These are phyloP conservation scores for Actinemys pallida DNA, from an alignment of 2,113 vertebrate genomes.

Conservation along the genomic window DNA sequence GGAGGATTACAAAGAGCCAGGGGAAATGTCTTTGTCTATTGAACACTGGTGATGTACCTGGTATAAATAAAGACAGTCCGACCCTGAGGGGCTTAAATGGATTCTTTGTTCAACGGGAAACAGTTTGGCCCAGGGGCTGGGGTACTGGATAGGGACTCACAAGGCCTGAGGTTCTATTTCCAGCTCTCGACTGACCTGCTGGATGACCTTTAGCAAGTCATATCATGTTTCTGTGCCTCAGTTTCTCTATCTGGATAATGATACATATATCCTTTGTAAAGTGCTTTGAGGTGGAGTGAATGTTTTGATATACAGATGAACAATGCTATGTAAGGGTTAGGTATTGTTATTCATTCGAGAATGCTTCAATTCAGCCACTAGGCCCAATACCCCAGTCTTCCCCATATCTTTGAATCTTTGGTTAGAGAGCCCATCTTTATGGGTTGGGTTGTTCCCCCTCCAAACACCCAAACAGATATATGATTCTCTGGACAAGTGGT, in stretches of 20 bases:
- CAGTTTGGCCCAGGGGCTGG: rapidly evolving
- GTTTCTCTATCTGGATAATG: too few species aligned
- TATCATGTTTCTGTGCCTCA: neutral
- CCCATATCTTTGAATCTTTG: rapidly evolving
- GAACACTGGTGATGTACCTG: neutral
- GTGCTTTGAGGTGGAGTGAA: rapidly evolving
- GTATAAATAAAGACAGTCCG: neutral
- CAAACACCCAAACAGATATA: conserved; percentile 1
- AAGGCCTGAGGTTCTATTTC: neutral
- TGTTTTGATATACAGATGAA: neutral
- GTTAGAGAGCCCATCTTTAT: neutral
- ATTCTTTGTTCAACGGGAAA: rapidly evolving
- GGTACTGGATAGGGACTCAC: neutral
- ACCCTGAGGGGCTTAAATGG: rapidly evolving
- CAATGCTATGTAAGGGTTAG: neutral
- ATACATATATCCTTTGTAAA: neutral
- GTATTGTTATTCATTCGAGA: neutral
- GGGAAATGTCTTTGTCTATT: neutral
- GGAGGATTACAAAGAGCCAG: neutral
- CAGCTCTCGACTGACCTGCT: rapidly evolving
- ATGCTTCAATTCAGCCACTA: neutral
- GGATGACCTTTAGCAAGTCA: neutral
- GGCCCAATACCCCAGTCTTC: neutral
- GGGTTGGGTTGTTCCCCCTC: neutral
- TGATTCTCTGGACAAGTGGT: neutral